These are phyloP conservation scores for Hydra vulgaris DNA, from an alignment of 30 jellyfish, hydroid and myxozoan species.

Conservation along the genomic window DNA sequence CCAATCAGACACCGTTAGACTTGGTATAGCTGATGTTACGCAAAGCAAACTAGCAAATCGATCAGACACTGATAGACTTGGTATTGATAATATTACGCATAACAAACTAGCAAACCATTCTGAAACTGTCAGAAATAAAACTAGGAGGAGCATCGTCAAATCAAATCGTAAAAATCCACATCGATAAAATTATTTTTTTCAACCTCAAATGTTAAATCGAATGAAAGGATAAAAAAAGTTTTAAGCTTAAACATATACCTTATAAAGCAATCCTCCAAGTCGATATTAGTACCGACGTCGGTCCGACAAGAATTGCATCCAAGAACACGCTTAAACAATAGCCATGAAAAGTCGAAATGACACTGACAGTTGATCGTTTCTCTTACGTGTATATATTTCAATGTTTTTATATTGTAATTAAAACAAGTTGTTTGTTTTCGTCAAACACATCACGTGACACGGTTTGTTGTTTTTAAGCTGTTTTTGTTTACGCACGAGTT, in stretches of 20 bases:
- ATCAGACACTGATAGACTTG: too few species aligned
- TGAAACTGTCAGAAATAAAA: not conserved
- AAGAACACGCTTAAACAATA: not conserved
- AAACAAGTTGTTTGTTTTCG: not conserved
- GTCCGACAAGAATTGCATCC: too few species aligned
- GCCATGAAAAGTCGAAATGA: not conserved
- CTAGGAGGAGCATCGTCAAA: not conserved
- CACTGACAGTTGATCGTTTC: not conserved
- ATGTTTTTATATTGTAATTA: not conserved
- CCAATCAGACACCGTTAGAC: too few species aligned
- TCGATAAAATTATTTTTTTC: not conserved
- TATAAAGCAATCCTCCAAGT: too few species aligned
- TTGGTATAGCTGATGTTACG: too few species aligned
- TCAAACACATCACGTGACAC: not conserved
- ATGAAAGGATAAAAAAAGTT: too few species aligned
- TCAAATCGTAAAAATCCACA: not conserved
- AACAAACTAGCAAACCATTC: not conserved
- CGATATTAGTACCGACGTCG: too few species aligned
- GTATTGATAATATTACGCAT: not conserved
- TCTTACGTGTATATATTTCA: not conserved
- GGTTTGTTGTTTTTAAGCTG: not conserved
- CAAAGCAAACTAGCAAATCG: too few species aligned
- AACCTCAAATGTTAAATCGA: not conserved
- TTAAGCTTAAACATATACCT: too few species aligned
- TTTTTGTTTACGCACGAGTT: not conserved